Conservation (phyloP, 2,113 vertebrate genomes). For the Miniopterus natalensis region DNA sequence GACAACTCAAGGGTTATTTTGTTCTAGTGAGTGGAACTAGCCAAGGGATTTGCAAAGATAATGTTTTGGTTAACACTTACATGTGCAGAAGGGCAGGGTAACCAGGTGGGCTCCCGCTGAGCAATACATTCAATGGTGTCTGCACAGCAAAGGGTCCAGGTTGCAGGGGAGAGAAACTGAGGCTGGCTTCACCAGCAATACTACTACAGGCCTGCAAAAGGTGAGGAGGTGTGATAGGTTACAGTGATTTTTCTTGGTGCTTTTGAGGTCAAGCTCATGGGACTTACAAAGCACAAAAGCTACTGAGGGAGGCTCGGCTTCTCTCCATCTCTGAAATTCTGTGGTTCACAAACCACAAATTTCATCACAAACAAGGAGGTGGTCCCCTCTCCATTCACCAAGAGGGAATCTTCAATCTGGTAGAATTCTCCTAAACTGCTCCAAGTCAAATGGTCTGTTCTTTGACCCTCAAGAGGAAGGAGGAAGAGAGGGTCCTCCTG, state of each 20-base stretch:
- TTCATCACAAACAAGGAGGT: neutral
- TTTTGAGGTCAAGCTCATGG: neutral
- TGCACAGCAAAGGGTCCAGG: neutral
- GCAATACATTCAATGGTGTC: neutral
- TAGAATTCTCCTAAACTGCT: neutral
- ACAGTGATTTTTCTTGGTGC: neutral
- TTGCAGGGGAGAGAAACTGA: neutral
- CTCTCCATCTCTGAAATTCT: neutral
- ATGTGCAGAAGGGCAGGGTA: neutral
- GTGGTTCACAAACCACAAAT: neutral
- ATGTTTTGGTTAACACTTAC: neutral
- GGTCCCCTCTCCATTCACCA: neutral
- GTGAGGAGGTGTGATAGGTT: neutral
- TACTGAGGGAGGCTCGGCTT: neutral
- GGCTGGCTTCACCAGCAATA: neutral
- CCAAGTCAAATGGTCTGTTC: neutral
- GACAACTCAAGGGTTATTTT: neutral
- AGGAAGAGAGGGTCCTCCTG: neutral
- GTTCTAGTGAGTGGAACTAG: constrained; percentile 13
- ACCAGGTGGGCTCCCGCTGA: neutral
- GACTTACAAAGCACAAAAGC: neutral
- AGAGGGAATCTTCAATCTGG: neutral
- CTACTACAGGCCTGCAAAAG: neutral
- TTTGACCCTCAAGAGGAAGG: neutral
- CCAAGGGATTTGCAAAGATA: neutral